Conservation (phyloP, 2,797 vertebrate genomes). For the Sebastes miniatus region DNA sequence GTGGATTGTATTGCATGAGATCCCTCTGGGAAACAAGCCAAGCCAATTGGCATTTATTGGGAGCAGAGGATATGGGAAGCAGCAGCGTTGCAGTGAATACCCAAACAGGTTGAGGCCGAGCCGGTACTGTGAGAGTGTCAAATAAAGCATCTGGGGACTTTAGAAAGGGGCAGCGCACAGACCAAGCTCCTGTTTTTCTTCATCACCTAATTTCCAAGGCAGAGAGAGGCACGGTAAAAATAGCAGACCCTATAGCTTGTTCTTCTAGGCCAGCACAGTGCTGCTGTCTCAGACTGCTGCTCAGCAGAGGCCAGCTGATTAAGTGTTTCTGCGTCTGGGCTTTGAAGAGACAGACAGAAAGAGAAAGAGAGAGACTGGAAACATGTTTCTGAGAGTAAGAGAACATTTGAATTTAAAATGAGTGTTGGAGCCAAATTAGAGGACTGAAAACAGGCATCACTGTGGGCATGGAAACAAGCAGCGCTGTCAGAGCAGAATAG, state of each 20-base stretch:
- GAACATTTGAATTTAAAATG: slow-evolving; percentile 48
- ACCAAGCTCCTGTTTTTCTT: slow-evolving; percentile 19
- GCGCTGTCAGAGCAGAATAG: background rate
- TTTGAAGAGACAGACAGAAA: slow-evolving; percentile 30
- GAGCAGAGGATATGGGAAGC: background rate
- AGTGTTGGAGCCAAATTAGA: slow-evolving; percentile 28
- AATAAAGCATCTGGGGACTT: slow-evolving; percentile 29
- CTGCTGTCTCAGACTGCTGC: slow-evolving; percentile 28
- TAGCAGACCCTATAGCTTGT: slow-evolving; percentile 23
- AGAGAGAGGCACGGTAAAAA: slow-evolving; percentile 40
- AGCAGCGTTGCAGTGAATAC: slow-evolving; percentile 1
- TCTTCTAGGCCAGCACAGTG: slow-evolving; percentile 32
- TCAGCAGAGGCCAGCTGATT: slow-evolving; percentile 36
- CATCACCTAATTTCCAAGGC: slow-evolving; percentile 45
- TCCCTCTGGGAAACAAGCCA: slow-evolving; percentile 22
- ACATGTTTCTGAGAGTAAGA: slow-evolving; percentile 4
- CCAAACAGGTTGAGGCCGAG: slow-evolving; percentile 15
- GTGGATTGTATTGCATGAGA: slow-evolving; percentile 16
- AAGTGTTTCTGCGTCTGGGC: slow-evolving; percentile 39
- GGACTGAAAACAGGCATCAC: slow-evolving; percentile 22
- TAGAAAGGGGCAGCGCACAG: slow-evolving; percentile 6
- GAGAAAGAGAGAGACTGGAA: background rate
- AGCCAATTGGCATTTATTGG: slow-evolving; percentile 29
- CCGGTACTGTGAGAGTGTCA: background rate
- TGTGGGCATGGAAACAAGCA: slow-evolving; percentile 39